These are phyloP conservation scores for Drosophila trapezifrons DNA, from an alignment of 1,140 invertebrate genomes.

Conservation along the genomic window DNA sequence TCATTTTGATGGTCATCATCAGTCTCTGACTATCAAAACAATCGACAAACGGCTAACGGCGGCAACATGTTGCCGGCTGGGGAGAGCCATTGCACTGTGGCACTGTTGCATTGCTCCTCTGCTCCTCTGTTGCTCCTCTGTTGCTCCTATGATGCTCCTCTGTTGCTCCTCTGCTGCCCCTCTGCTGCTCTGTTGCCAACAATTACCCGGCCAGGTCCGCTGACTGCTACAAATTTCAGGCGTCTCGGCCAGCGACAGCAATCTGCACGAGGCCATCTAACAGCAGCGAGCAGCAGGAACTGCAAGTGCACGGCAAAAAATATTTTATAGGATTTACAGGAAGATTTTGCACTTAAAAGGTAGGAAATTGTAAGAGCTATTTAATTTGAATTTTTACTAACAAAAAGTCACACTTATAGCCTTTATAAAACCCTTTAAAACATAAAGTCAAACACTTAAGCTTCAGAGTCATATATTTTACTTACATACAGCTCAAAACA, in stretches of 20 bases:
- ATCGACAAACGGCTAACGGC: slow-evolving; percentile 52
- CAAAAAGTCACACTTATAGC: fast-evolving
- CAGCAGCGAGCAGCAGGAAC: slow-evolving; percentile 48
- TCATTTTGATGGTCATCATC: slow-evolving; percentile 83
- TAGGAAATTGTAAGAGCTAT: not conserved
- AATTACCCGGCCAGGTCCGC: slow-evolving; percentile 56
- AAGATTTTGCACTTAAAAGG: not conserved
- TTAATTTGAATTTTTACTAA: not conserved
- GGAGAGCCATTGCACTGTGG: slow-evolving; percentile 41
- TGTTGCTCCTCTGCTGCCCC: slow-evolving; percentile 56
- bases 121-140: slow-evolving; percentile 21
- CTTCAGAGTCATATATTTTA: not conserved
- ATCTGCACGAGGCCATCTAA: slow-evolving; percentile 73
- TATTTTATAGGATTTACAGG: too few species aligned
- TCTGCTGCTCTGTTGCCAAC: slow-evolving; percentile 65
- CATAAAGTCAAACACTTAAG: not conserved
- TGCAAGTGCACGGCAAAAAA: slow-evolving; percentile 1
- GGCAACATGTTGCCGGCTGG: slow-evolving; percentile 56
- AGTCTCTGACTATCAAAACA: slow-evolving; percentile 82
- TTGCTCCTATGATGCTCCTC: too few species aligned
- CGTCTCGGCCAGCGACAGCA: slow-evolving; percentile 67
- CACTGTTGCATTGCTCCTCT: slow-evolving; percentile 53
- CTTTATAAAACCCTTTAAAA: not conserved
- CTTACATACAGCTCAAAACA: too few species aligned
- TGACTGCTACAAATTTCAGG: slow-evolving; percentile 82